Evolutionary conservation across 2,888 invertebrate species (phyloP), one percentile per base, ranked within the genome.

Genomic region (Limnephilus lunatus): DNA sequence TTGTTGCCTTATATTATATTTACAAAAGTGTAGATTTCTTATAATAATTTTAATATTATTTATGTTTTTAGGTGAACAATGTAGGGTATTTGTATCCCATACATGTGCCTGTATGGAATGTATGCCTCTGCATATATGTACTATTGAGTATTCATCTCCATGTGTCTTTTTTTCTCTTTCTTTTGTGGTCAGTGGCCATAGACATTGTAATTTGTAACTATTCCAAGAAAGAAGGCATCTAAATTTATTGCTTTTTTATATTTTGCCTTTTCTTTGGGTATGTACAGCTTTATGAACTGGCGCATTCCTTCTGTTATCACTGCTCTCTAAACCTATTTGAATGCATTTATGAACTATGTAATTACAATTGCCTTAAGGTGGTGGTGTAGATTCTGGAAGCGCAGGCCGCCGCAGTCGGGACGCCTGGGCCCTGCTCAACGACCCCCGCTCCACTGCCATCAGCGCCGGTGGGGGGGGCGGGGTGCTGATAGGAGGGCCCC

Each of bases 321-420:
- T 68, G n/a, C n/a, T n/a, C 7, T 68, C 68, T 68, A 68, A n/a
- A 68, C 68, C 9, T 68, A 7, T 7, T n/a, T 68, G 68, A 68
- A 4, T 68, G n/a, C 25, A 68, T 68, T 68, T 68, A 68, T 68
- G 25, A 68, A 25, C 25, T 25, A n/a, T n/a, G n/a, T n/a, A n/a
- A 25, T 25, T 68, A 68, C 68, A 68, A 68, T n/a, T 86, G n/a
- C 85, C 30, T 86, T n/a, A 14, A 48, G 53, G 48, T 68, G 90
- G 90, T 30, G 93, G 91, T 81, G 88, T 44, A 14, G 91, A 92
- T 35, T 92, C 95, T 94, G 94, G 96, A 94, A 95, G 95, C 68
- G 94, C 95, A 82, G 95, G 94, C 94, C 89, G 93, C 35, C 85
- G 92, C 82, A 25, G 94, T 93, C 93, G 94, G 93, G 93, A 94